Conservation (phyloP, 2,888 invertebrate genomes). For the Leucoma salicis region DNA sequence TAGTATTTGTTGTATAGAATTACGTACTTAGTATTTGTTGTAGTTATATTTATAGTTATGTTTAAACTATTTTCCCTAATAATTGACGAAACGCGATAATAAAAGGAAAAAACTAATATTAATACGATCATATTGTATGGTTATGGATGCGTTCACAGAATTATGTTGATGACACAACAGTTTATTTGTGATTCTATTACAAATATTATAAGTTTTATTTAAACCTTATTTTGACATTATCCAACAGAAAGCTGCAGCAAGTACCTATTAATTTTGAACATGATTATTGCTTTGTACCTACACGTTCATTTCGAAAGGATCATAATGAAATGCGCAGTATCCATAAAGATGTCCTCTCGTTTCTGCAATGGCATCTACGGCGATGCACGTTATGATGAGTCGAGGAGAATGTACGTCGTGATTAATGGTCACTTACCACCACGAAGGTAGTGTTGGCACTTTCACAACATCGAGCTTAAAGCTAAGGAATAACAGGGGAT, state of each 20-base stretch:
- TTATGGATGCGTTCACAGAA: no score
- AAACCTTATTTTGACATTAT: no score
- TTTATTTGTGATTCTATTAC: no score
- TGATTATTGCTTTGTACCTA: no score
- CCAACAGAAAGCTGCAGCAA: no score
- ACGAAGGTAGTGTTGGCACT: constrained; percentile 22
- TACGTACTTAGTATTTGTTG: not conserved
- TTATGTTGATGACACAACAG: no score
- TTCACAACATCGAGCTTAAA: constrained; percentile 33
- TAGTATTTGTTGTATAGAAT: not conserved
- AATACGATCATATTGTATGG: not conserved
- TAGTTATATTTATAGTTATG: not conserved
- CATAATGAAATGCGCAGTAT: constrained; percentile 49
- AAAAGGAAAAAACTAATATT: constrained; percentile 22
- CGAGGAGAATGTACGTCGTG: constrained; percentile 14
- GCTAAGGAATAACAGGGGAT: constrained; percentile 35
- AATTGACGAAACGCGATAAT: constrained; percentile 10
- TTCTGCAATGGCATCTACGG: constrained; percentile 6
- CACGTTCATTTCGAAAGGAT: constrained; percentile 29
- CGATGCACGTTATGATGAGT: not conserved
- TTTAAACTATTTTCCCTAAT: constrained; percentile 6
- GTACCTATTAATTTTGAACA: no score
- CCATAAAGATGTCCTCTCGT: constrained; percentile 49
- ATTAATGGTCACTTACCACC: constrained; percentile 41
- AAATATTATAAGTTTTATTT: no score